Conservation (phyloP, 2,888 invertebrate species). For the Apodemia hepburni region DNA sequence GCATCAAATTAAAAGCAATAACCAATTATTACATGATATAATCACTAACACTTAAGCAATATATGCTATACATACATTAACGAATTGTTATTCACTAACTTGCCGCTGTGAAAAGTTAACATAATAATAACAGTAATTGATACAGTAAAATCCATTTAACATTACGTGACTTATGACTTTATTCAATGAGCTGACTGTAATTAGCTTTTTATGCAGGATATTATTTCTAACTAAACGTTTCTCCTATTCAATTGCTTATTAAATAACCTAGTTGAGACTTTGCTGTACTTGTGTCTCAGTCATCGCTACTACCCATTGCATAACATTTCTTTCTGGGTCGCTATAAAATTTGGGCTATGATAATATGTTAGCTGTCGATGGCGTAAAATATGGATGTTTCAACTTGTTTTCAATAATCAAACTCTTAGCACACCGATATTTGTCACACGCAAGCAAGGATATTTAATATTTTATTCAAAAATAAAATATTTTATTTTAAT, state of each 20-base stretch:
- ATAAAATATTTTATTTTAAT: not conserved
- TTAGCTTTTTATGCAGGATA: conserved; percentile 1
- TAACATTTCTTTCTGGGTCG: conserved; percentile 49
- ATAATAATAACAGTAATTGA: conserved; percentile 3
- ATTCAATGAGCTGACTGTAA: not conserved
- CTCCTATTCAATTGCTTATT: conserved; percentile 22
- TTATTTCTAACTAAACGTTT: conserved; percentile 9
- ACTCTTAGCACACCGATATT: not conserved
- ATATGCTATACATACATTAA: not conserved
- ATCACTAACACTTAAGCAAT: not conserved
- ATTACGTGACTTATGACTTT: conserved; percentile 4
- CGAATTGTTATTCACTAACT: not conserved
- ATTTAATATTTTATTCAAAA: not conserved
- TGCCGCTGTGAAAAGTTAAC: not conserved
- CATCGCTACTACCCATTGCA: conserved; percentile 45
- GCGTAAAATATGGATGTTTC: conserved; percentile 19
- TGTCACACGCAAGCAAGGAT: not conserved
- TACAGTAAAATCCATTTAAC: not conserved
- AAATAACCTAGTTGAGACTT: conserved; percentile 37
- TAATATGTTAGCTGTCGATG: conserved; percentile 25
- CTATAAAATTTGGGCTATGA: conserved; percentile 30
- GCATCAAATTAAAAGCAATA: not conserved
- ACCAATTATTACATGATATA: not conserved
- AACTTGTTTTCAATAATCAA: not conserved
- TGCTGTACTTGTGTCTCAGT: conserved; percentile 51